Conservation (phyloP, 1,140 invertebrate genomes). For the Drosophila willistoni region DNA sequence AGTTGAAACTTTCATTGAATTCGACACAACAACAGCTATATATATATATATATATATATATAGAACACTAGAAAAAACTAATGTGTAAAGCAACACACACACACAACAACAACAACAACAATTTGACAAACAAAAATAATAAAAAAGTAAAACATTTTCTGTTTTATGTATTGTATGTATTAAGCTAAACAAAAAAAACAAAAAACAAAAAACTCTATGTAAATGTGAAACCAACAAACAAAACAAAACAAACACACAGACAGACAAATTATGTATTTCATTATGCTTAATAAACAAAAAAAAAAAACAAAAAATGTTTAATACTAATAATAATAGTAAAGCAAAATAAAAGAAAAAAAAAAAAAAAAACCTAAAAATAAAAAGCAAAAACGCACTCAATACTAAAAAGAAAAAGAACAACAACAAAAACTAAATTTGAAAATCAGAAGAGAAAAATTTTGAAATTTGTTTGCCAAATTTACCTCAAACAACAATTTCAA, state of each 20-base stretch:
- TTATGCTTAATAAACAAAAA: slow-evolving; percentile 49
- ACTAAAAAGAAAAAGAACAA: too few species aligned
- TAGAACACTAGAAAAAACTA: slow-evolving; percentile 15
- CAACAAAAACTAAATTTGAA: neutral
- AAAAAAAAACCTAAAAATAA: slow-evolving; percentile 39
- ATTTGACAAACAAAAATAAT: slow-evolving; percentile 30
- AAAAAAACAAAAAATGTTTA: slow-evolving; percentile 43
- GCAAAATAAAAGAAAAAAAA: slow-evolving; percentile 41
- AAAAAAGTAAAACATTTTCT: slow-evolving; percentile 38
- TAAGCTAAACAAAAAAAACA: slow-evolving; percentile 37
- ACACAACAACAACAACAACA: slow-evolving; percentile 4
- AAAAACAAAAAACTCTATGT: slow-evolving; percentile 48
- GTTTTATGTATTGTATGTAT: slow-evolving; percentile 58
- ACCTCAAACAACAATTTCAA: slow-evolving; percentile 62
- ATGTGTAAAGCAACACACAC: slow-evolving; percentile 30
- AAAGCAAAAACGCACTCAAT: slow-evolving; percentile 41
- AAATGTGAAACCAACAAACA: slow-evolving; percentile 43
- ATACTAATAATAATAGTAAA: slow-evolving; percentile 17
- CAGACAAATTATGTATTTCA: slow-evolving; percentile 51
- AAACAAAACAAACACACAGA: slow-evolving; percentile 14
- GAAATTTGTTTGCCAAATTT: slow-evolving; percentile 77
- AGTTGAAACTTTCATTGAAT: slow-evolving; percentile 4
- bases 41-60: slow-evolving; percentile 3
- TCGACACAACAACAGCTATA: slow-evolving; percentile 10
- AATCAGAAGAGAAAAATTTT: slow-evolving; percentile 29